Evolutionary conservation across 2,113 vertebrate genomes (phyloP).

Genomic region (Tonatia bakeri): DNA sequence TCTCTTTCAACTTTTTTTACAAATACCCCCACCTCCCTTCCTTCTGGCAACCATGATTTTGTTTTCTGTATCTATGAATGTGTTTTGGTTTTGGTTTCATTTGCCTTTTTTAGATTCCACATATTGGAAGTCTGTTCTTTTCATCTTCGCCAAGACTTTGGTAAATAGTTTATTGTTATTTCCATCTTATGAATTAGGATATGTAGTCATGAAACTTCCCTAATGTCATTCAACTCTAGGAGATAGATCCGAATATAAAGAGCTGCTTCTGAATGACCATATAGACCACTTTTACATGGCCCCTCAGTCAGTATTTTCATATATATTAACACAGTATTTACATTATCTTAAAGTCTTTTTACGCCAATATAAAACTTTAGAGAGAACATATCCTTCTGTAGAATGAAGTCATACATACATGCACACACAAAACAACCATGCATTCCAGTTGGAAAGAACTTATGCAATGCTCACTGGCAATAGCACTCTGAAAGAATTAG

Average conservation of each 20-base stretch:
- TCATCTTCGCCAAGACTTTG: not conserved
- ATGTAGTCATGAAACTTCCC: not conserved
- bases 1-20: not conserved
- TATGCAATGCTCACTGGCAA: not conserved
- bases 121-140: not conserved
- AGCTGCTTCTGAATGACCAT: not conserved
- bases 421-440: not conserved
- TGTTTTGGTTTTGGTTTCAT: not conserved
- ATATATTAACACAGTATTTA: not conserved
- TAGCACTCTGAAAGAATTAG: not conserved
- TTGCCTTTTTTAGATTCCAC: not conserved
- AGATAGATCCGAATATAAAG: not conserved
- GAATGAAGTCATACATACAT: not conserved
- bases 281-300: not conserved
- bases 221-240: conserved; percentile 1
- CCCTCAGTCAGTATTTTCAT: not conserved
- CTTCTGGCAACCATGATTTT: not conserved
- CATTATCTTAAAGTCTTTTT: not conserved
- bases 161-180: not conserved
- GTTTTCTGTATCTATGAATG: not conserved
- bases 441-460: not conserved
- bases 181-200: not conserved
- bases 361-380: not conserved
- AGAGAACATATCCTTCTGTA: not conserved
- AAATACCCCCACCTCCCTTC: not conserved